phyloP scores from a whole-genome alignment of 2,113 vertebrate species.

The Toxotes chatareus region DNA sequence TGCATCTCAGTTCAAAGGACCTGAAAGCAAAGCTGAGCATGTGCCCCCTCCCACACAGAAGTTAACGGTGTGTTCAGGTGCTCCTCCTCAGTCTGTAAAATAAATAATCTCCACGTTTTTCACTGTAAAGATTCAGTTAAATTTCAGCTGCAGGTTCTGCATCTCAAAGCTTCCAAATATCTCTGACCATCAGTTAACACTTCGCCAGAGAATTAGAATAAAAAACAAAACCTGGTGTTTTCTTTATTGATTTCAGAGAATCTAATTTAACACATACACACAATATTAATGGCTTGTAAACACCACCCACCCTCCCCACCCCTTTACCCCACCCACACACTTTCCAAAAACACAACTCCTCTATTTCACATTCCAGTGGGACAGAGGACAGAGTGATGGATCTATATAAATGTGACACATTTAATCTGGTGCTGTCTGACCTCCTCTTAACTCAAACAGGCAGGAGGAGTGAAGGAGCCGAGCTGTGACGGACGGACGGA shows the following conservation, averaged over 20 bases:
- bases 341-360: constrained; percentile 38
- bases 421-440: constrained; percentile 59
- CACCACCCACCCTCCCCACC: neutral
- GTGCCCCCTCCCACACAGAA: neutral
- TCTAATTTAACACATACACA: no score
- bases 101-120: neutral
- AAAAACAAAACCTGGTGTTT: no score
- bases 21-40: neutral
- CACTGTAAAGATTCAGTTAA: neutral
- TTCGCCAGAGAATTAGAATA: no score
- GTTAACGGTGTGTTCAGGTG: neutral
- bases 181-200: no score
- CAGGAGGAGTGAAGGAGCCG: constrained; percentile 8
- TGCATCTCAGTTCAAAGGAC: neutral
- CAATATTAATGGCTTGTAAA: no score
- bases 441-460: constrained; percentile 36
- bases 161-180: no score
- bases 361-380: constrained; percentile 28
- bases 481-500: neutral
- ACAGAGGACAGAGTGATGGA: constrained; percentile 55
- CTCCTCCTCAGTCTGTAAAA: neutral
- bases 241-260: no score
- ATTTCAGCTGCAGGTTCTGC: neutral
- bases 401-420: constrained; percentile 64
- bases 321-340: neutral